These are phyloP conservation scores for Clarias macrocephalus DNA, from an alignment of 2,113 vertebrate species.

Conservation along the genomic window DNA sequence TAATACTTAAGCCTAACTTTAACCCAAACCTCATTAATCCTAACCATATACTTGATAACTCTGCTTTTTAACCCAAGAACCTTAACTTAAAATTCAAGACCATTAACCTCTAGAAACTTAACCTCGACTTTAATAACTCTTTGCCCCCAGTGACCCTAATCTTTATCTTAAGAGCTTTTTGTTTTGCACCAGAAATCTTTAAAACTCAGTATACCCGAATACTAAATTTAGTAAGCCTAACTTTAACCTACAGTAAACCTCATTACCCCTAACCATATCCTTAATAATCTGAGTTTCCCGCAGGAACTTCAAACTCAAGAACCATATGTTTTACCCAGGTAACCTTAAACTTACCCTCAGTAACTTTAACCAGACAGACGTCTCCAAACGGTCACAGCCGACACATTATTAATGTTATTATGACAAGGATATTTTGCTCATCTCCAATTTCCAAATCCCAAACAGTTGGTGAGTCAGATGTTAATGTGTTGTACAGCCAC, in stretches of 20 bases:
- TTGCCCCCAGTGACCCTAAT: background rate
- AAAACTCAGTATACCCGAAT: background rate
- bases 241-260: background rate
- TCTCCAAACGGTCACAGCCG: background rate
- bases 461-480: conserved; percentile 10
- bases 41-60: too few species aligned
- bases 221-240: background rate
- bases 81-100: too few species aligned
- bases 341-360: background rate
- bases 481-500: conserved; percentile 1
- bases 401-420: background rate
- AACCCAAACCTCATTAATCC: too few species aligned
- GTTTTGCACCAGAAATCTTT: too few species aligned
- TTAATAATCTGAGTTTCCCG: background rate
- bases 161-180: background rate
- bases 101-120: too few species aligned
- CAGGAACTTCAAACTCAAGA: background rate
- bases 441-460: background rate
- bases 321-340: background rate
- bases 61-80: too few species aligned
- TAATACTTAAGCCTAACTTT: too few species aligned
- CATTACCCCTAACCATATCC: background rate
- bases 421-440: background rate
- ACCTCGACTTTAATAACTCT: background rate
- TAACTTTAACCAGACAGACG: background rate